These are phyloP conservation scores for Rhipidura dahli DNA, from an alignment of 2,113 vertebrate genomes.

Conservation along the genomic window DNA sequence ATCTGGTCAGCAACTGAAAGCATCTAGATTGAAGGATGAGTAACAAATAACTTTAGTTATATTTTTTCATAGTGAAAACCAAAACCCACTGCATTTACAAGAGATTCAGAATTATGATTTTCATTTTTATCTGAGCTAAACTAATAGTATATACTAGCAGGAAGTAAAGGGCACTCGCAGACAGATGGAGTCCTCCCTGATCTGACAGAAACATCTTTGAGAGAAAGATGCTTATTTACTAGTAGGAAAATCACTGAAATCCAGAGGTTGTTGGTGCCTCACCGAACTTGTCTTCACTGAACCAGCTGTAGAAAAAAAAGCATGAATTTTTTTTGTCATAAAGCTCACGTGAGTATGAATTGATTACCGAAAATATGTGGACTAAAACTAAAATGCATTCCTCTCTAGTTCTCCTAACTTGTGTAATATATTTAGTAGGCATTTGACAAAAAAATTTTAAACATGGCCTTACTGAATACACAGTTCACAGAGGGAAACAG, in stretches of 20 bases:
- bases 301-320: neutral
- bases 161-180: neutral
- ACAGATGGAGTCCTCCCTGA: neutral
- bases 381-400: neutral
- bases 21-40: neutral
- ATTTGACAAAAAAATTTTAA: neutral
- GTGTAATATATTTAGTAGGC: neutral
- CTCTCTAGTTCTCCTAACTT: neutral
- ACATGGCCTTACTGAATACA: neutral
- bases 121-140: neutral
- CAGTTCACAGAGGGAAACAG: neutral
- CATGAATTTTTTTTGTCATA: neutral
- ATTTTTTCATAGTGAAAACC: neutral
- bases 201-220: neutral
- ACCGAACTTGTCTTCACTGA: neutral
- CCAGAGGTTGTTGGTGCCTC: neutral
- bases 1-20: neutral
- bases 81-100: neutral
- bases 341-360: neutral
- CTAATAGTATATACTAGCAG: neutral
- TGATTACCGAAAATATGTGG: neutral
- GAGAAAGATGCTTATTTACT: neutral
- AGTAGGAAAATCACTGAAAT: neutral
- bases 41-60: neutral
- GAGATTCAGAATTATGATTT: neutral